Evolutionary conservation across 2,113 vertebrate species (phyloP), one percentile per base, ranked within the genome.

Genomic region (Rhinoderma darwinii): DNA sequence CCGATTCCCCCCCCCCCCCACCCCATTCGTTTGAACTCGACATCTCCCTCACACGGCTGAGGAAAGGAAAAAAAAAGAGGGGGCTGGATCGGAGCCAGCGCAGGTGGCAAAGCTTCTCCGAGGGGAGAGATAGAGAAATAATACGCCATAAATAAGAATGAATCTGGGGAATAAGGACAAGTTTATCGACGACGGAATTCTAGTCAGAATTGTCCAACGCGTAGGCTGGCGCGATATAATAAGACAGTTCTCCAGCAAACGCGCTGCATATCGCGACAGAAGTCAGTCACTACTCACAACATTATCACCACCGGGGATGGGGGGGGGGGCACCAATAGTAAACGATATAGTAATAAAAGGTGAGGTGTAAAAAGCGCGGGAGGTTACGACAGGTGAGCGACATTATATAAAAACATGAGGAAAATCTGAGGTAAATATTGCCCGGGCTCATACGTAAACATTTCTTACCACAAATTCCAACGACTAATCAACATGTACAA

Each of bases 41-140:
- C 68, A 30, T 66, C 61, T 73, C 50, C 59, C 70, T 18, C 14
- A 47, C 27, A 32, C 68, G n/a, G 51, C 5, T 1, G 43, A 61
- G 22, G 27, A 27, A 37, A n/a, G n/a, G n/a, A 41, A 41, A 41
- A 41, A 6, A 63, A 14, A 30, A 8, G 30, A 14, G 6, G 63
- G 25, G 47, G 75, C 43, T 66, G 76, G 76, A 56, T 14, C 50
- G 35, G 75, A 41, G 61, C 77, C 84, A 81, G 66, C 51, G 70
- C 66, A 70, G 76, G 39, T 61, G 73, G 73, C 82, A 30, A 39
- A 35, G 51, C 50, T 12, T 20, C 56, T 50, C 79, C 72, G 56
- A 66, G 87, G 82, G 72, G 86, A 32, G 66, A 56, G 35, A 2
- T 20, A 32, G 47, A 50, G 56, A 15, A 32, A 35, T 68, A 14